Percentiles rank a stretch among this genome's conserved stretches.
Evolutionary conservation across 2,888 invertebrate species (phyloP).

Genomic region (Drosophila birchii): DNA sequence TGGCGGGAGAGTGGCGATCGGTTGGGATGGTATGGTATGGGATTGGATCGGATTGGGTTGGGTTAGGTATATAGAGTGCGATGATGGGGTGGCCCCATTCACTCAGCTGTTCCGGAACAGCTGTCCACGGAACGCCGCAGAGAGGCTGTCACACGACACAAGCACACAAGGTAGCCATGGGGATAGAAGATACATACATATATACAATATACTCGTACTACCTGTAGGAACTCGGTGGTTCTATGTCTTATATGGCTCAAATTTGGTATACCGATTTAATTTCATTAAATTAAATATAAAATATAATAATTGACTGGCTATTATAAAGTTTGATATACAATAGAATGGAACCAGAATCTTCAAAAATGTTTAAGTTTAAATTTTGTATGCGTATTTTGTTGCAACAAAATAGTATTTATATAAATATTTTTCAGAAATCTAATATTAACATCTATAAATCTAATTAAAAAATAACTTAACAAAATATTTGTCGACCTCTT

Average conservation of each 20-base stretch:
- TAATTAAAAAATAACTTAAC: no score
- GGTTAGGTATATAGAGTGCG: neutral
- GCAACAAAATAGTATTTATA: no score
- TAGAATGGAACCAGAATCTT: no score
- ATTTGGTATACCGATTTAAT: neutral
- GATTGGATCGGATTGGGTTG: constrained; percentile 6
- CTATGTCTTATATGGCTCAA: neutral
- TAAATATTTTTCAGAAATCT: no score
- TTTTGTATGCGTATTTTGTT: no score
- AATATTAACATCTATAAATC: no score
- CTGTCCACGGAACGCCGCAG: constrained; percentile 7
- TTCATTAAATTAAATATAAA: neutral
- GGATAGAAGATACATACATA: neutral
- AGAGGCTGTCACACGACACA: constrained; percentile 9
- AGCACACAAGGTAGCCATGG: neutral
- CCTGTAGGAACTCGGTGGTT: neutral
- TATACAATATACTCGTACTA: neutral
- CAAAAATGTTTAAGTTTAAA: no score
- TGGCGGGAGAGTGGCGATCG: constrained; percentile 26
- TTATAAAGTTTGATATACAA: neutral
- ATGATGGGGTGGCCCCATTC: constrained; percentile 1
- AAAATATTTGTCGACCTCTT: no score
- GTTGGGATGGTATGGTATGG: constrained; percentile 14
- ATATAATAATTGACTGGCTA: no score
- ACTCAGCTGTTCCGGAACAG: constrained; percentile 41